Conservation (phyloP, 2,797 vertebrate species). For the Eulemur rubriventer region DNA sequence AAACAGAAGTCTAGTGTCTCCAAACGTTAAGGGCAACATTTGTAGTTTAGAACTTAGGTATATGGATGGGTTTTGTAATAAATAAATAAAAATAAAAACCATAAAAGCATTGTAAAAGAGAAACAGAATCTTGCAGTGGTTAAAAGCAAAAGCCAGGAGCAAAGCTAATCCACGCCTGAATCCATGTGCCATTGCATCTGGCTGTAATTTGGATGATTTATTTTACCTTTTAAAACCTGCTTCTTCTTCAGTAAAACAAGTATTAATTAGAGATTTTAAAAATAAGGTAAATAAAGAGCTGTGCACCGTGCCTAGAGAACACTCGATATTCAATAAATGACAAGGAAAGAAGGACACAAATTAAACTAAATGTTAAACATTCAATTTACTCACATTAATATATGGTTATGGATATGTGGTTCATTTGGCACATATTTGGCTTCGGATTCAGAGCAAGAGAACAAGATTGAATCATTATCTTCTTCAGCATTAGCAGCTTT, state of each 20-base stretch:
- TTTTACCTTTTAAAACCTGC: not conserved
- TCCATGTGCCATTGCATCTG: not conserved
- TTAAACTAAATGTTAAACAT: not conserved
- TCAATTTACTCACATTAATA: not conserved
- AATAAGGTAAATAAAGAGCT: not conserved
- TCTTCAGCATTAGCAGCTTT: not conserved
- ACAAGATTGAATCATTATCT: not conserved
- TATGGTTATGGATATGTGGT: not conserved
- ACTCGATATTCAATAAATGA: constrained; percentile 24
- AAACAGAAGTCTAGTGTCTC: not conserved
- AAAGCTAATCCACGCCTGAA: not conserved
- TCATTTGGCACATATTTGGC: not conserved
- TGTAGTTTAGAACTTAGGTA: not conserved
- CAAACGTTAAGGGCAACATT: not conserved
- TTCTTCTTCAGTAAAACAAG: not conserved
- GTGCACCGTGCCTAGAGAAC: not conserved
- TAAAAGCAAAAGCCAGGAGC: not conserved
- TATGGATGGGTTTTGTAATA: not conserved
- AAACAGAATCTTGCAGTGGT: not conserved
- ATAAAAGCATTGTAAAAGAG: not conserved
- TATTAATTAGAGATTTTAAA: not conserved
- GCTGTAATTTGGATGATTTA: not conserved
- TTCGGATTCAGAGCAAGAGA: not conserved
- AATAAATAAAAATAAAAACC: not conserved
- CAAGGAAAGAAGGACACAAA: not conserved